Evolutionary conservation across 2,888 invertebrate species (phyloP), one percentile per base, ranked within the genome.

Genomic region (Byasa hedistus): DNA sequence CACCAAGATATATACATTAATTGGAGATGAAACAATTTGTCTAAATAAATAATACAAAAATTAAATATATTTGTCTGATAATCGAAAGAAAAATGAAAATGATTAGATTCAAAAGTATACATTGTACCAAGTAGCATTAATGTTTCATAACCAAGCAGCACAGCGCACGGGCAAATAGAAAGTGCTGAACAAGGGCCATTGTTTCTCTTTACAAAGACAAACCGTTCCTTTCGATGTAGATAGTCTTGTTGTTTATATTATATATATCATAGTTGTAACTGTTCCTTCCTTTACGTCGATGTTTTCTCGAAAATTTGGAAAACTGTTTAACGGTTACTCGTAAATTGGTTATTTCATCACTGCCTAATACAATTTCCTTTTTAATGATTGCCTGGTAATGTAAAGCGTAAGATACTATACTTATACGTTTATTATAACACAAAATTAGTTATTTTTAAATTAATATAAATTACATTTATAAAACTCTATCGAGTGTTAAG

Each of bases 181-280:
- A 67, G 67, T 67, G 60, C 59, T 56, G 66, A 63, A 67, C 63
- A 67, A 64, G 63, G 55, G 56, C 67, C 60, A 67, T 67, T 67
- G 67, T 67, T 55, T 65, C 60, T 57, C 55, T 60, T 56, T 24
- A 63, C 67, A 67, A 67, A 67, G 66, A 62, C 63, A 59, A 57
- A 44, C 61, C 57, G 59, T 60, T 64, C 51, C 24, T 60, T 67
- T 67, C 48, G 56, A 66, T 63, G 66, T 44, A 66, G 58, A 66
- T 58, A 63, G 48, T 48, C 60, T 64, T 64, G 63, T 59, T 57
- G 54, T 63, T 59, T 67, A 51, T 57, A 23, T 64, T 57, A 56
- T 57, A 59, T 51, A 60, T 67, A 58, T 62, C 51, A 58, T 27
- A 66, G n/a, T 22, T 44, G 15, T 27, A 52, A 52, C 52, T 21